Evolutionary conservation across 2,888 invertebrate species (phyloP), one percentile per base, ranked within the genome.

Genomic region (Pollenia amentaria): DNA sequence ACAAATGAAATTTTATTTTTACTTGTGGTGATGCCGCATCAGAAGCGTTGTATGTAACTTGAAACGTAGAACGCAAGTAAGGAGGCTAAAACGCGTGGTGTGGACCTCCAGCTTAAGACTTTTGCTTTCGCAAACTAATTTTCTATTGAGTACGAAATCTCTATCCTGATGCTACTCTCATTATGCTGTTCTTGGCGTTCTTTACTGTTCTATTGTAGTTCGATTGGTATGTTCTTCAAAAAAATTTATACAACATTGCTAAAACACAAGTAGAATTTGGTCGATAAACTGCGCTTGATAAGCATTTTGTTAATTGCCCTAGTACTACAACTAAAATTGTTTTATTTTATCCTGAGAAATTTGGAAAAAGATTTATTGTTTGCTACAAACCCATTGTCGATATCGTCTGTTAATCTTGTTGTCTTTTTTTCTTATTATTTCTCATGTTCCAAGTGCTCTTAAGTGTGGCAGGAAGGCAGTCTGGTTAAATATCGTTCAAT

Each of bases 291-390:
- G 65, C 40, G 51, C 64, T 85, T 48, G 76, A 72, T 77, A 81
- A 82, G 82, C 78, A 85, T 67, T 86, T 86, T 86, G 82, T 82
- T 85, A 85, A 82, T 82, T 82, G 78, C 77, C 82, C 78, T 82
- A 77, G 78, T 85, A 82, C 67, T 69, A 76, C 62, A 78, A 57
- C 44, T 75, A 55, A 78, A 83, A 75, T 77, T 72, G 46, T 81
- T 81, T 81, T 81, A 76, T 65, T 65, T 72, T 77, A 21, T 81
- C 38, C 48, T 7, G 51, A 80, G 70, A 70, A 70, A 78, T 65
- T 62, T 70, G 29, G 11, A 7, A 21, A 77, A 46, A 82, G 82
- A 85, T 85, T 82, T 82, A 85, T 85, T 72, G 82, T 64, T 78
- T 72, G 72, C 64, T 72, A 40, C 73, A 53, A 72, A 62, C 55